Conservation (phyloP, 1,140 invertebrate genomes). For the Saccostrea echinata region DNA sequence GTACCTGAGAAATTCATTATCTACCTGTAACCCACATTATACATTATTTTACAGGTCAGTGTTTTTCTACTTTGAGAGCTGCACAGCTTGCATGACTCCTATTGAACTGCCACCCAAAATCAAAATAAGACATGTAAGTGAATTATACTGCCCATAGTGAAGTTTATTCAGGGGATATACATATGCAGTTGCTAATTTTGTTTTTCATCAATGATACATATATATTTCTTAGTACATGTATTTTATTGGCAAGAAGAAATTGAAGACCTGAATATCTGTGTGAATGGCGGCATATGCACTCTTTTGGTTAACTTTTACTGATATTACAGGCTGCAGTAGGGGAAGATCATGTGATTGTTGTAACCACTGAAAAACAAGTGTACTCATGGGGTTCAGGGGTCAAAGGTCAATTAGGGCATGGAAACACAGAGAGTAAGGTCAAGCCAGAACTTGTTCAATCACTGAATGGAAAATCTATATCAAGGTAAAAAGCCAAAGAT, state of each 20-base stretch:
- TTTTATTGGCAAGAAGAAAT: too few relatives aligned
- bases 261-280: too few relatives aligned
- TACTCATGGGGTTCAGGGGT: conserved; percentile 87
- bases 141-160: neutral
- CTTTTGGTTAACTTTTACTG: too few relatives aligned
- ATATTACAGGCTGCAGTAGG: conserved; percentile 83
- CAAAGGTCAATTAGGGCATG: conserved; percentile 87
- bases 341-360: conserved; percentile 85
- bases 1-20: too few relatives aligned
- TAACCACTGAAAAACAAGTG: conserved; percentile 85
- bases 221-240: too few relatives aligned
- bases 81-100: conserved; percentile 75
- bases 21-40: too few relatives aligned
- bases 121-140: conserved; percentile 80
- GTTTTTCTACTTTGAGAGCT: conserved; percentile 80
- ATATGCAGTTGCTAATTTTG: too few relatives aligned
- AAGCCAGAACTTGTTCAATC: conserved; percentile 83
- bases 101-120: conserved; percentile 79
- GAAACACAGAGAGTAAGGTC: conserved; percentile 81
- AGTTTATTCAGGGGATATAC: too few relatives aligned
- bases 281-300: too few relatives aligned
- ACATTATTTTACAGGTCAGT: conserved; percentile 75
- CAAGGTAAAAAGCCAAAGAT: conserved; percentile 78
- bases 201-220: too few relatives aligned
- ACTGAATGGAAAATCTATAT: conserved; percentile 84